Conservation (phyloP, 1,140 invertebrate species). For the Leucophenga varia region DNA sequence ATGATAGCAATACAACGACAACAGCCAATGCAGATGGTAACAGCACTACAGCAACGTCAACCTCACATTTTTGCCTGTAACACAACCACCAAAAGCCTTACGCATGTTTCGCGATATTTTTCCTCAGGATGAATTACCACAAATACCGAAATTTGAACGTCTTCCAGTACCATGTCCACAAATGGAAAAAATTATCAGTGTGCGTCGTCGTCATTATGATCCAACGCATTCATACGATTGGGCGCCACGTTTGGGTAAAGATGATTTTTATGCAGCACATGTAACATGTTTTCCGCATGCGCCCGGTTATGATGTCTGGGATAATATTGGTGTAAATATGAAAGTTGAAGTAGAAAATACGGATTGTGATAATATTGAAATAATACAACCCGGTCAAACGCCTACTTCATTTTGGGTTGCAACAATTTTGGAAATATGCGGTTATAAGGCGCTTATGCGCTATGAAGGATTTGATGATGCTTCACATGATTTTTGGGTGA, state of each 20-base stretch:
- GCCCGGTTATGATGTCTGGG: conserved; percentile 89
- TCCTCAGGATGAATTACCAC: conserved; percentile 58
- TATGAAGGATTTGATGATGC: conserved; percentile 91
- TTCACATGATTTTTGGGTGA: conserved; percentile 94
- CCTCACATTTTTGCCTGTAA: conserved; percentile 16
- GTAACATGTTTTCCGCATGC: conserved; percentile 91
- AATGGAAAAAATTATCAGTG: conserved; percentile 58
- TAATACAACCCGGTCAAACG: conserved; percentile 66
- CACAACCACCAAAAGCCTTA: conserved; percentile 38
- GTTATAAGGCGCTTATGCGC: conserved; percentile 88
- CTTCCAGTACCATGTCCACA: conserved; percentile 44
- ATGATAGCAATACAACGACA: conserved; percentile 24
- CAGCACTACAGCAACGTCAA: conserved; percentile 7
- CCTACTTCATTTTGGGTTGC: conserved; percentile 94
- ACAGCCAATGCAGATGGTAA: conserved; percentile 21
- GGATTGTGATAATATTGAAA: conserved; percentile 72
- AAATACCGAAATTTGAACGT: conserved; percentile 55
- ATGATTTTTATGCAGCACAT: conserved; percentile 80
- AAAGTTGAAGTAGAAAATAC: conserved; percentile 94
- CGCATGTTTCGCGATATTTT: conserved; percentile 53
- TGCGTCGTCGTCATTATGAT: conserved; percentile 61
- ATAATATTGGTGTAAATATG: conserved; percentile 90
- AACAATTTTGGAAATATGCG: conserved; percentile 85
- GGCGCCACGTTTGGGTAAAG: conserved; percentile 74
- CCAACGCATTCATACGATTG: conserved; percentile 78